Conservation (phyloP, 2,113 vertebrate species). For the Micromys minutus region DNA sequence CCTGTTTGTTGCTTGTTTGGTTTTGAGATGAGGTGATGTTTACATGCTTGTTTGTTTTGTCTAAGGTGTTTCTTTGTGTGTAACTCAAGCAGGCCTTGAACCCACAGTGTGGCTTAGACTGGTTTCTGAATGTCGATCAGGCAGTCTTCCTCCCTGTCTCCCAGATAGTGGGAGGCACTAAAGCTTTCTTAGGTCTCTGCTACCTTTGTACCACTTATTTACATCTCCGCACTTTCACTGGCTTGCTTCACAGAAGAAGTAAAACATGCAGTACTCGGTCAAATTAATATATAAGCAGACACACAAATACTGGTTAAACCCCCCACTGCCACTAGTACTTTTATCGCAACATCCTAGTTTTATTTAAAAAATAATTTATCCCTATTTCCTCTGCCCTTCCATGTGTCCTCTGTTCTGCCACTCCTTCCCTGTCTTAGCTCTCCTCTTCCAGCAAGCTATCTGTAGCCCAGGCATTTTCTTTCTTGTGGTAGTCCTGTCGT, state of each 20-base stretch:
- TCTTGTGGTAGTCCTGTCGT: neutral
- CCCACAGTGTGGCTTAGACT: neutral
- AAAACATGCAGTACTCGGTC: neutral
- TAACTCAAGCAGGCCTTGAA: neutral
- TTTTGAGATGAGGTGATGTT: neutral
- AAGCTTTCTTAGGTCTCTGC: neutral
- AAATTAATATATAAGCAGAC: neutral
- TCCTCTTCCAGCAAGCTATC: neutral
- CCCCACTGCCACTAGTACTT: neutral
- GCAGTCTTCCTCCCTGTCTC: neutral
- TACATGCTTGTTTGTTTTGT: neutral
- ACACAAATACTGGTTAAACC: neutral
- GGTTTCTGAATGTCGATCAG: neutral
- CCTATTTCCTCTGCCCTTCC: neutral
- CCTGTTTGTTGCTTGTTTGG: neutral
- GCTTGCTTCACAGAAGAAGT: neutral
- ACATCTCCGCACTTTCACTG: neutral
- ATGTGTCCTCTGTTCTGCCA: neutral
- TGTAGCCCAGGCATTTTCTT: neutral
- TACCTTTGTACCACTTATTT: neutral
- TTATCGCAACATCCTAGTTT: neutral
- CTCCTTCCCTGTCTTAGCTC: neutral
- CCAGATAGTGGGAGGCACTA: neutral
- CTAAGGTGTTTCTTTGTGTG: neutral
- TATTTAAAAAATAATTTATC: neutral